phyloP scores from a whole-genome alignment of 1,140 invertebrate species.

The Diorhabda sublineata region DNA sequence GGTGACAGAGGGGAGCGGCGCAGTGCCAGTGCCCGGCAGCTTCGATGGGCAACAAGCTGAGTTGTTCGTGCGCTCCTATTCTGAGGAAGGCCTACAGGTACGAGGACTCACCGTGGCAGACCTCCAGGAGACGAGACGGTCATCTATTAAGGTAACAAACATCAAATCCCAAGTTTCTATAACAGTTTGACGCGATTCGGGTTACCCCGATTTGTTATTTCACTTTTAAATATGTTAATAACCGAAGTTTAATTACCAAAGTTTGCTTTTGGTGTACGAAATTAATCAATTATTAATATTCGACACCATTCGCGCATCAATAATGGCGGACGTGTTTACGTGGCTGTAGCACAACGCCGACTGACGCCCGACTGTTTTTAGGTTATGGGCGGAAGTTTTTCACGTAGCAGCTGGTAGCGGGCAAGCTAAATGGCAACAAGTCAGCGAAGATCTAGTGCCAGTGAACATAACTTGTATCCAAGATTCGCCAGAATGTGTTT shows the following conservation, averaged over 20 bases:
- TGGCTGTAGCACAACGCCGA: too few relatives aligned
- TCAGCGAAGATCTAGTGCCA: slow-evolving; percentile 95
- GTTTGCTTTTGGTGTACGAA: too few relatives aligned
- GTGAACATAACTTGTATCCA: slow-evolving; percentile 96
- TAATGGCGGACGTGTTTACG: too few relatives aligned
- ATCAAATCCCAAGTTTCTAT: too few relatives aligned
- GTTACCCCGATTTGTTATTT: too few relatives aligned
- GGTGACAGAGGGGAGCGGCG: slow-evolving; percentile 61
- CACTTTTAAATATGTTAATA: too few relatives aligned
- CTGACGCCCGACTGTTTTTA: slow-evolving; percentile 46
- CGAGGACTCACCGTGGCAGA: slow-evolving; percentile 89
- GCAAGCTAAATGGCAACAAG: slow-evolving; percentile 93
- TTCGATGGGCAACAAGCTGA: slow-evolving; percentile 91
- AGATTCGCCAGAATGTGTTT: slow-evolving; percentile 92
- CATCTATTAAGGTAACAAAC: slow-evolving; percentile 80
- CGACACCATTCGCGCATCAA: too few relatives aligned
- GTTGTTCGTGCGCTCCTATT: slow-evolving; percentile 89
- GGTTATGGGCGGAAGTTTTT: slow-evolving; percentile 96
- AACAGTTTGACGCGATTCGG: too few relatives aligned
- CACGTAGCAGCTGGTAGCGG: slow-evolving; percentile 87
- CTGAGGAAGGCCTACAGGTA: slow-evolving; percentile 91
- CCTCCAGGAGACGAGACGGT: slow-evolving; percentile 77
- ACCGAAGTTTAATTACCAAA: too few relatives aligned
- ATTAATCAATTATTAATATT: too few relatives aligned
- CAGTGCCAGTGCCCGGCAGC: slow-evolving; percentile 47